Evolutionary conservation across 1,140 invertebrate species (phyloP).

Genomic region (Akabosia matsudoensis): DNA sequence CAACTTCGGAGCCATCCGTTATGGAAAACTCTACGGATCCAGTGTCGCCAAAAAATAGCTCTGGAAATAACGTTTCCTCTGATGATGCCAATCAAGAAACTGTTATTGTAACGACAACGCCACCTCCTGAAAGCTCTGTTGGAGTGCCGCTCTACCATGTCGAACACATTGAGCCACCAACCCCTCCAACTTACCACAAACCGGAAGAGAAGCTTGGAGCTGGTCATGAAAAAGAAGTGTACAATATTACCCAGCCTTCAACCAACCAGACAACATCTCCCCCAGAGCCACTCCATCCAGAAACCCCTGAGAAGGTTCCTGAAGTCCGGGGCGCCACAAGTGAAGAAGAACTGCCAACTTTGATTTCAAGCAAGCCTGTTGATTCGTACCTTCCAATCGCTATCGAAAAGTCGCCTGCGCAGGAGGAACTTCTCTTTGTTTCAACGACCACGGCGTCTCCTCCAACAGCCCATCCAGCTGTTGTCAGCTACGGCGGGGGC

Average conservation of each 20-base stretch:
- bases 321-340: neutral
- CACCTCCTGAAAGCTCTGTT: constrained; percentile 34
- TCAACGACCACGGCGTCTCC: neutral
- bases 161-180: constrained; percentile 45
- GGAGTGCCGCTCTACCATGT: constrained; percentile 46
- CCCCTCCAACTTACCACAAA: constrained; percentile 44
- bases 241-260: neutral
- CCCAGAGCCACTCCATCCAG: neutral
- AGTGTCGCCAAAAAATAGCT: neutral
- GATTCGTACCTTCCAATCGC: neutral
- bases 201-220: constrained; percentile 32
- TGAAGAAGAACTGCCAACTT: neutral
- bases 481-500: neutral
- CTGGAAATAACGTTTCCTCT: neutral
- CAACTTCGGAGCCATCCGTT: constrained; percentile 30
- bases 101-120: neutral
- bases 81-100: neutral
- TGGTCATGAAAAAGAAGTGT: neutral
- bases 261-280: neutral
- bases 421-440: neutral
- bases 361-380: neutral
- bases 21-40: constrained; percentile 36
- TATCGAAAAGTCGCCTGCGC: neutral
- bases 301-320: neutral
- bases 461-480: neutral